Conservation (phyloP, 1,140 invertebrate species). For the Zaprionus nigranus region DNA sequence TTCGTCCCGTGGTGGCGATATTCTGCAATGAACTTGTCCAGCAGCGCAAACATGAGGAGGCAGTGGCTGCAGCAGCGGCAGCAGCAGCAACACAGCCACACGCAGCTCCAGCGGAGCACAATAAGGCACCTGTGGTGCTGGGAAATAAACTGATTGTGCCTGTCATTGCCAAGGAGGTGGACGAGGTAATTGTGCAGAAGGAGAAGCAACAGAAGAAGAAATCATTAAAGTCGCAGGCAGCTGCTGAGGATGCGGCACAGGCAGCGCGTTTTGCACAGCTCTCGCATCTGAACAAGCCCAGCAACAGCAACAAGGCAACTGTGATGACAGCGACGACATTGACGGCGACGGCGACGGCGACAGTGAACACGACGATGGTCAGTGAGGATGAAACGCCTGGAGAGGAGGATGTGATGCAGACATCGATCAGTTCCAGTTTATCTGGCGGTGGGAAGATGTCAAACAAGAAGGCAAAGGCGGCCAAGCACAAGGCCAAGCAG, state of each 20-base stretch:
- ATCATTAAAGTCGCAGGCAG: conserved; percentile 84
- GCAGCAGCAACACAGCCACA: conserved; percentile 19
- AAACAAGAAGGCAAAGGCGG: conserved; percentile 38
- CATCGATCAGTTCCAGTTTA: conserved; percentile 27
- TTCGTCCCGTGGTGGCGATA: conserved; percentile 86
- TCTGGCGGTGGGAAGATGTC: conserved; percentile 26
- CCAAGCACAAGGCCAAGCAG: conserved; percentile 43
- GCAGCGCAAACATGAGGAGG: conserved; percentile 48
- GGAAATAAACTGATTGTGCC: conserved; percentile 80
- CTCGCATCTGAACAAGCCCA: conserved; percentile 66
- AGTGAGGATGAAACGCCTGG: conserved; percentile 49
- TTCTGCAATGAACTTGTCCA: conserved; percentile 73
- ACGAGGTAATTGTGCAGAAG: conserved; percentile 84
- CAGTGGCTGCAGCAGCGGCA: background rate
- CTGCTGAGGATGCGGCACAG: conserved; percentile 59
- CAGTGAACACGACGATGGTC: conserved; percentile 33
- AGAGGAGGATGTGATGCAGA: conserved; percentile 28
- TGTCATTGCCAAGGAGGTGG: conserved; percentile 79
- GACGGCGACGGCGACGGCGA: no score
- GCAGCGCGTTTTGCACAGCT: conserved; percentile 60
- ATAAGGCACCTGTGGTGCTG: conserved; percentile 68
- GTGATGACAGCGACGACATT: conserved; percentile 6
- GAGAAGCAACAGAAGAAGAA: conserved; percentile 60
- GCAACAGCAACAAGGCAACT: conserved; percentile 24
- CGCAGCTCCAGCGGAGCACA: conserved; percentile 13